Conservation (phyloP, 2,797 vertebrate species). For the Cacajao melanocephalus region DNA sequence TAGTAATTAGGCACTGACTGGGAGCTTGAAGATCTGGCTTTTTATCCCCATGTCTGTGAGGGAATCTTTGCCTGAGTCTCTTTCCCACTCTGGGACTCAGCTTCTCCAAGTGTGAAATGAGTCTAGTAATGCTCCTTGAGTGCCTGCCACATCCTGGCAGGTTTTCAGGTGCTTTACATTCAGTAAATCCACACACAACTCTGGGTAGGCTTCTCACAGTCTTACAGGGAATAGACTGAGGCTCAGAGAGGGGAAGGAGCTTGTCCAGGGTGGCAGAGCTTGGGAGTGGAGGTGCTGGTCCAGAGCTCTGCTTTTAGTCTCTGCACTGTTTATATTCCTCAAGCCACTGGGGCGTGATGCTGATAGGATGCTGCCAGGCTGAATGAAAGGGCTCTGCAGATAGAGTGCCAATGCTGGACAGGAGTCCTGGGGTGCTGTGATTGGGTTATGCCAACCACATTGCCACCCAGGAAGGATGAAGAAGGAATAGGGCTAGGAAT, state of each 20-base stretch:
- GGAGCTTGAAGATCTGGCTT: not conserved
- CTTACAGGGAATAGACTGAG: not conserved
- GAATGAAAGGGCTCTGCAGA: not conserved
- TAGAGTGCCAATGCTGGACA: not conserved
- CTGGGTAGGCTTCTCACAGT: not conserved
- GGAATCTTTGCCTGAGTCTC: not conserved
- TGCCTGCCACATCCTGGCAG: too few relatives aligned
- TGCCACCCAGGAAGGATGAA: not conserved
- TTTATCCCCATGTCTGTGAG: not conserved
- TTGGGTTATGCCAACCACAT: not conserved
- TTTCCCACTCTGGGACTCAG: not conserved
- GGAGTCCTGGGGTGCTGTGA: not conserved
- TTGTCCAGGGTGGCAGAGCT: not conserved
- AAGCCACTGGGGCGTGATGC: not conserved
- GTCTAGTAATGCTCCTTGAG: not conserved
- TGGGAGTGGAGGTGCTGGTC: not conserved
- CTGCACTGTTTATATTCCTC: rapidly evolving
- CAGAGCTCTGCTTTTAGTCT: not conserved
- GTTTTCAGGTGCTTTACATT: not conserved
- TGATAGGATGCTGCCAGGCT: too few relatives aligned
- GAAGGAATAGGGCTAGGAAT: not conserved
- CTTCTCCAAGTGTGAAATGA: slow-evolving; percentile 30
- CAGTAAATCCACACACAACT: not conserved
- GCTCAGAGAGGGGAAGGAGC: not conserved
- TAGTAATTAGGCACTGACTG: not conserved